Evolutionary conservation across 2,797 vertebrate species (phyloP).

Genomic region (Rhinella marina): DNA sequence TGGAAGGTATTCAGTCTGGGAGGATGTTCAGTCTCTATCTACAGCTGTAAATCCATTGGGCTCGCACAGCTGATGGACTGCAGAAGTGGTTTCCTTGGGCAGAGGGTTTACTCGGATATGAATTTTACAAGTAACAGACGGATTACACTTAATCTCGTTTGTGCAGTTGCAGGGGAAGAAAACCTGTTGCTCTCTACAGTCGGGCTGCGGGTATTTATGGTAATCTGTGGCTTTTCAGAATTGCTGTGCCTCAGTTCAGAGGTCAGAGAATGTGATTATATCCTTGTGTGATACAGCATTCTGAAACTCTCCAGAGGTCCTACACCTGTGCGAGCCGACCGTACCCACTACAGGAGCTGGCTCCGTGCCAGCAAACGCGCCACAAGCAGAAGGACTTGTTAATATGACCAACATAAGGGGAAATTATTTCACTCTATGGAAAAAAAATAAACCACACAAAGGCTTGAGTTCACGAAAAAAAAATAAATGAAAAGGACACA

Average conservation of each 20-base stretch:
- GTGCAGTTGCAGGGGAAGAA: constrained; percentile 45
- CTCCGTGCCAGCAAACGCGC: constrained; percentile 47
- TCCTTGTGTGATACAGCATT: constrained; percentile 61
- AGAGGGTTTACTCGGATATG: constrained; percentile 60
- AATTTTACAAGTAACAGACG: constrained; percentile 62
- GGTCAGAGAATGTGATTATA: constrained; percentile 60
- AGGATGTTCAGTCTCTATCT: constrained; percentile 40
- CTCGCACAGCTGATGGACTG: constrained; percentile 50
- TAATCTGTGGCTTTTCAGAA: constrained; percentile 62
- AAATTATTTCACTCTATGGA: constrained; percentile 42
- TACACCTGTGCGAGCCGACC: constrained; percentile 51
- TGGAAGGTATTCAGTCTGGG: constrained; percentile 30
- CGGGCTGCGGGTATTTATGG: constrained; percentile 58
- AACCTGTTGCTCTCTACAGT: constrained; percentile 37
- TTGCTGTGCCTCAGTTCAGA: constrained; percentile 58
- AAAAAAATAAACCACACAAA: constrained; percentile 41
- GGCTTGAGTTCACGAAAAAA: constrained; percentile 18
- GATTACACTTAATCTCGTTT: constrained; percentile 62
- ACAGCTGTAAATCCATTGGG: constrained; percentile 45
- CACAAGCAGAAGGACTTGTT: constrained; percentile 33
- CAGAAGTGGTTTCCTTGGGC: constrained; percentile 54
- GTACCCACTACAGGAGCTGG: constrained; percentile 50
- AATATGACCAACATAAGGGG: constrained; percentile 39
- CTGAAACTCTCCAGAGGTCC: constrained; percentile 57
- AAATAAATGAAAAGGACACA: constrained; percentile 19